phyloP scores from a whole-genome alignment of 2,797 vertebrate species.

The Poecile montanus region DNA sequence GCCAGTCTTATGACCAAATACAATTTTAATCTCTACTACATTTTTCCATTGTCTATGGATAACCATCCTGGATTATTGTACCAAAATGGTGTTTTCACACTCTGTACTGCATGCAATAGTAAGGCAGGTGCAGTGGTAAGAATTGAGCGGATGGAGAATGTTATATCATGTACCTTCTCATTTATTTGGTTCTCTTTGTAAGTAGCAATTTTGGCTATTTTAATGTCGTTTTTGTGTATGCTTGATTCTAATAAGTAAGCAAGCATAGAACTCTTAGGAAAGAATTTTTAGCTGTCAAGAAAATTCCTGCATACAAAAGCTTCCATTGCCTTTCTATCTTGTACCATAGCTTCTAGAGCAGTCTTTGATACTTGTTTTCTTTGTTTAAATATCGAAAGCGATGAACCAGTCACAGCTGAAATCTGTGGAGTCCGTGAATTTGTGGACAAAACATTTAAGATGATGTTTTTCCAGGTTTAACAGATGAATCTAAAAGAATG shows the following conservation, averaged over 20 bases:
- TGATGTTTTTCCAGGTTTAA: background rate
- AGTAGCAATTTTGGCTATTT: background rate
- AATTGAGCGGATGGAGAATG: background rate
- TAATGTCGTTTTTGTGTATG: background rate
- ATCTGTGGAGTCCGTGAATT: background rate
- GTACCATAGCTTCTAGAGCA: background rate
- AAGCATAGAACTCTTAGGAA: background rate
- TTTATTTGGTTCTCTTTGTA: background rate
- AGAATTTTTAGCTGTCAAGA: background rate
- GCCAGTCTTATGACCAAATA: background rate
- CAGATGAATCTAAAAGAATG: background rate
- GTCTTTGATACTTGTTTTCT: background rate
- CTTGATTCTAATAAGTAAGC: background rate
- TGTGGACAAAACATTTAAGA: background rate
- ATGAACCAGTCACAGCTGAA: background rate
- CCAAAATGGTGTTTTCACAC: background rate
- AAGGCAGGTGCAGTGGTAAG: background rate
- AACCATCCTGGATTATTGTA: background rate
- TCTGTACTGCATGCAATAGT: fast-evolving
- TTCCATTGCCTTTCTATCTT: background rate
- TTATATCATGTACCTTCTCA: background rate
- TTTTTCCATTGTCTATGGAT: background rate
- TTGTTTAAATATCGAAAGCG: background rate
- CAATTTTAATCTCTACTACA: background rate
- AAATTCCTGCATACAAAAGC: background rate